Evolutionary conservation across 2,888 invertebrate genomes (phyloP).

Genomic region (Rotaria magnacalcarata): DNA sequence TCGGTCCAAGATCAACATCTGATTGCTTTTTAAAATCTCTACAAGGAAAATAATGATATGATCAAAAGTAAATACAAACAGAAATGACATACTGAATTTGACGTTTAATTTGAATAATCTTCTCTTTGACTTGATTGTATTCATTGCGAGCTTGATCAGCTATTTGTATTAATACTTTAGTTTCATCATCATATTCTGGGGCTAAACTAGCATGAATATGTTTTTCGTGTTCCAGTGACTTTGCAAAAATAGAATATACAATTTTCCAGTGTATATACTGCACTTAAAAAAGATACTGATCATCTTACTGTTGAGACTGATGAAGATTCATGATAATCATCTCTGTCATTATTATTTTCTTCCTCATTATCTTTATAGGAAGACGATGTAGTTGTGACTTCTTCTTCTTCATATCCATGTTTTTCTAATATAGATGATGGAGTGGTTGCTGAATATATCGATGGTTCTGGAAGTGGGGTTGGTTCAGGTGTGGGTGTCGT

Average conservation of each 20-base stretch:
- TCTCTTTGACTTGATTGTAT: conserved; percentile 71
- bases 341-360: conserved; percentile 45
- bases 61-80: background rate
- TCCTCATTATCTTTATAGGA: conserved; percentile 48
- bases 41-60: background rate
- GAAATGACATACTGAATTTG: conserved; percentile 52
- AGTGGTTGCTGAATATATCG: conserved; percentile 47
- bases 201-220: background rate
- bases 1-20: conserved; percentile 79
- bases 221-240: conserved; percentile 36
- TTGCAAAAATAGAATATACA: background rate
- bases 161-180: conserved; percentile 74
- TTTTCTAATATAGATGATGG: conserved; percentile 47
- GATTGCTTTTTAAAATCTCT: conserved; percentile 71
- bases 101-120: conserved; percentile 54
- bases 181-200: conserved; percentile 79
- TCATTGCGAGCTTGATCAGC: conserved; percentile 77
- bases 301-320: background rate
- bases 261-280: background rate
- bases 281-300: background rate
- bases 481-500: conserved; percentile 42
- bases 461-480: conserved; percentile 43
- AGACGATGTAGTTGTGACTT: conserved; percentile 23
- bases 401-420: background rate
- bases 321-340: conserved; percentile 39